phyloP scores from a whole-genome alignment of 2,113 vertebrate genomes.

The Antechinus flavipes region DNA sequence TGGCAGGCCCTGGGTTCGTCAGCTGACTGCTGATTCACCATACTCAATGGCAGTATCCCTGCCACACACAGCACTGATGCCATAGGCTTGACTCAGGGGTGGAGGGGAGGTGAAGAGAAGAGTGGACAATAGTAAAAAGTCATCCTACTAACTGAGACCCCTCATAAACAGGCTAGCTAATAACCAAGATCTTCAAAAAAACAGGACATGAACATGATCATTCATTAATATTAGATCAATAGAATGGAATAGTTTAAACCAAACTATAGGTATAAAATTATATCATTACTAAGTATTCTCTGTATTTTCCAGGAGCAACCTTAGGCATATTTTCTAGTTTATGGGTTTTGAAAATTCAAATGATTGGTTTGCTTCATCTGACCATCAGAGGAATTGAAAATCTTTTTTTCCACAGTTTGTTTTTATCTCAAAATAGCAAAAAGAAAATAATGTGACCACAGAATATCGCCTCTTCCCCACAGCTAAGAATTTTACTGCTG shows the following conservation, averaged over 20 bases:
- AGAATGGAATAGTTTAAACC: neutral
- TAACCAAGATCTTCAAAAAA: neutral
- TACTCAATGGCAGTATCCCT: neutral
- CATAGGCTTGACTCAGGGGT: neutral
- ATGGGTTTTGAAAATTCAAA: neutral
- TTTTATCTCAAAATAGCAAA: too few species aligned
- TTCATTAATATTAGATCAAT: neutral
- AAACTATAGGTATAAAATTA: neutral
- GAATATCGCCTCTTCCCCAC: too few species aligned
- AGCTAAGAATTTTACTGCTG: too few species aligned
- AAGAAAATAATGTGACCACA: too few species aligned
- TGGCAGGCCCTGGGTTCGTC: neutral
- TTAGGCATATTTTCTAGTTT: neutral
- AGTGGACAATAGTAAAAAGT: neutral
- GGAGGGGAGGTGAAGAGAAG: neutral
- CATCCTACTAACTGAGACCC: neutral
- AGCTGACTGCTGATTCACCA: neutral
- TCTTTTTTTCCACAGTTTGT: neutral
- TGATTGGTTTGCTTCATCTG: neutral
- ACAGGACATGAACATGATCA: neutral
- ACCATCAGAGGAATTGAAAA: neutral
- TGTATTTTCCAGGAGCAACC: neutral
- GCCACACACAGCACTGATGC: neutral
- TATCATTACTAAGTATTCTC: neutral
- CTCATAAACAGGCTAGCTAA: neutral